These are phyloP conservation scores for Scaptomyza flava DNA, from an alignment of 2,888 invertebrate genomes.

Conservation along the genomic window DNA sequence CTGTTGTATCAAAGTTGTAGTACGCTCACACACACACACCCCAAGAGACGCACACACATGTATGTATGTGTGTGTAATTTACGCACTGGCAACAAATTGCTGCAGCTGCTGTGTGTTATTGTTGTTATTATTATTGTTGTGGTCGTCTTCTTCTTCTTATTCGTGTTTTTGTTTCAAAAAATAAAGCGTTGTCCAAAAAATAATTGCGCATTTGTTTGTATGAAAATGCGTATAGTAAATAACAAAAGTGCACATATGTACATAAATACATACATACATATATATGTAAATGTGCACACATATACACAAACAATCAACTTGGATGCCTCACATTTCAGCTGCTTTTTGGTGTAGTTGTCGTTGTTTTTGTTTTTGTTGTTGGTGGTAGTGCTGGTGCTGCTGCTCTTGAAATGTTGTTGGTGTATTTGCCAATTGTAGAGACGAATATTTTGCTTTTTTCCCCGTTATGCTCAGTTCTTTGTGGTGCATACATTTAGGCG, in stretches of 20 bases:
- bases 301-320: conserved; percentile 13
- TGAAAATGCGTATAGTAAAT: not conserved
- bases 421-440: conserved; percentile 22
- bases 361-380: conserved; percentile 10
- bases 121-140: conserved; percentile 11
- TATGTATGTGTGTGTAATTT: conserved; percentile 1
- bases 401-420: not conserved
- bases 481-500: conserved; percentile 58
- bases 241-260: conserved; percentile 7
- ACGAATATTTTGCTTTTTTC: conserved; percentile 30
- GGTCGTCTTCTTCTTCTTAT: not conserved
- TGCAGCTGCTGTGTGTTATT: conserved; percentile 28
- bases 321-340: conserved; percentile 40
- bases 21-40: conserved; percentile 36
- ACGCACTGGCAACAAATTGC: conserved; percentile 22
- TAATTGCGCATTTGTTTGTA: conserved; percentile 44
- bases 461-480: conserved; percentile 27
- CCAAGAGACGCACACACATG: conserved; percentile 8
- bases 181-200: conserved; percentile 31
- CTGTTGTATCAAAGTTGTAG: conserved; percentile 25
- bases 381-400: not conserved
- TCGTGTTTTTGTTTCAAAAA: conserved; percentile 4
- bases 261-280: conserved; percentile 5
- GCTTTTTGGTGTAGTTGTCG: conserved; percentile 13
- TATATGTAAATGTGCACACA: conserved; percentile 2